Conservation (phyloP, 2,888 invertebrate genomes). For the Drosophila multiciliata region DNA sequence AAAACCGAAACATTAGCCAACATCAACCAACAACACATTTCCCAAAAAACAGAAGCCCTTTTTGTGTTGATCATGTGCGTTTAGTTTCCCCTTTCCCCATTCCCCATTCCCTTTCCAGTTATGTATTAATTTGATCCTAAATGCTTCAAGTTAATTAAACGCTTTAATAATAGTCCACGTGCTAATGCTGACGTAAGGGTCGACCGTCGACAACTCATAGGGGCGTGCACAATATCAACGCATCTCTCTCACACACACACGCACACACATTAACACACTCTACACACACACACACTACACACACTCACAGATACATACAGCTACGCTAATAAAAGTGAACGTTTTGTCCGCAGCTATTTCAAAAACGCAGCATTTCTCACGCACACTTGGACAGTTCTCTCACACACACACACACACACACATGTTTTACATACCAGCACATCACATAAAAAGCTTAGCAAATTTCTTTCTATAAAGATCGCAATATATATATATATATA, state of each 20-base stretch:
- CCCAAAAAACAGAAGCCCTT: slow-evolving; percentile 15
- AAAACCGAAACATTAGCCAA: slow-evolving; percentile 14
- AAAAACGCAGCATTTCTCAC: slow-evolving; percentile 54
- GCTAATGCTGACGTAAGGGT: slow-evolving; percentile 83
- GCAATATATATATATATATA: slow-evolving; percentile 21
- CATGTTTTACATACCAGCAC: slow-evolving; percentile 16
- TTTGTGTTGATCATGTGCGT: neutral
- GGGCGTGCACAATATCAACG: slow-evolving; percentile 82
- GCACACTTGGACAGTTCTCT: slow-evolving; percentile 21
- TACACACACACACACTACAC: slow-evolving; percentile 27
- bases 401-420: slow-evolving; percentile 21
- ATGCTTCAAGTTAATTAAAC: slow-evolving; percentile 71
- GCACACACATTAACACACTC: slow-evolving; percentile 12
- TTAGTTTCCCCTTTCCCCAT: neutral
- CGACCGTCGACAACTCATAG: slow-evolving; percentile 66
- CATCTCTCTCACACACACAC: slow-evolving; percentile 37
- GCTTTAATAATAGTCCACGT: slow-evolving; percentile 82
- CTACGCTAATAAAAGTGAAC: slow-evolving; percentile 35
- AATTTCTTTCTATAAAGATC: slow-evolving; percentile 60
- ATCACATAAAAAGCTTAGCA: slow-evolving; percentile 34
- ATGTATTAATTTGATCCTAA: slow-evolving; percentile 74
- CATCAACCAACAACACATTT: neutral
- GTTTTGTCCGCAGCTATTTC: slow-evolving; percentile 34
- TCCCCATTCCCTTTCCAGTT: slow-evolving; percentile 32
- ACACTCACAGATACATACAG: slow-evolving; percentile 1